Evolutionary conservation across 2,888 invertebrate genomes (phyloP), one percentile per base, ranked within the genome.

Genomic region (Microdon myrmicae): DNA sequence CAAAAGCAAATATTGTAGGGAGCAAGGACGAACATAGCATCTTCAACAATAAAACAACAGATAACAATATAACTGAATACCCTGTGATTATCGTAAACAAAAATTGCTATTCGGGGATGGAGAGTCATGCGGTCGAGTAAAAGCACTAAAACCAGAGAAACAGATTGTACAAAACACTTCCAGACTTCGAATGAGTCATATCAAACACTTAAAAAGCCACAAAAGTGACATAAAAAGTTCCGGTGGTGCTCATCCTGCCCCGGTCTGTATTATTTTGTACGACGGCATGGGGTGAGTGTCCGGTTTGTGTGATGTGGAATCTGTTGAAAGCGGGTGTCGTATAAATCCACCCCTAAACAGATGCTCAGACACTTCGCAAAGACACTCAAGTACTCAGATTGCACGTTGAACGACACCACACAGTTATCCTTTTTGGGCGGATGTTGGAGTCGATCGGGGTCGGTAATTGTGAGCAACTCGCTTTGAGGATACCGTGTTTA

Each of bases 181-280:
- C 48, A 26, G 60, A 55, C 60, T 49, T 55, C 22, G 34, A 61
- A 61, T 64, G 60, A 61, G 47, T 55, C 60, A 61, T 61, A 61
- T 61, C 60, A 61, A 61, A 64, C 64, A 64, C 64, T 64, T 64
- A 64, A 64, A 64, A 64, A 58, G 47, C 64, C 56, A 56, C 64
- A 64, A 64, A 64, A 64, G 47, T 38, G 29, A 43, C 58, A 64
- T 64, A 64, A 64, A 64, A 64, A 53, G 41, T 53, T 64, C 58
- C 64, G 58, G 37, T 23, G 26, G 31, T 37, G 29, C 28, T 6
- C 22, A 28, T 41, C 26, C 34, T 16, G n/a, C 37, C 25, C 3
- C 17, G 13, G 26, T 29, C 19, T 28, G 12, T 29, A 13, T 28
- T 37, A 13, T 5, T 25, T 5, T 37, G 9, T n/a, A n/a, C n/a